Percentiles rank a stretch among this genome's conserved stretches.
Conservation (phyloP, 1,140 invertebrate species). For the Cotesia vestalis region DNA sequence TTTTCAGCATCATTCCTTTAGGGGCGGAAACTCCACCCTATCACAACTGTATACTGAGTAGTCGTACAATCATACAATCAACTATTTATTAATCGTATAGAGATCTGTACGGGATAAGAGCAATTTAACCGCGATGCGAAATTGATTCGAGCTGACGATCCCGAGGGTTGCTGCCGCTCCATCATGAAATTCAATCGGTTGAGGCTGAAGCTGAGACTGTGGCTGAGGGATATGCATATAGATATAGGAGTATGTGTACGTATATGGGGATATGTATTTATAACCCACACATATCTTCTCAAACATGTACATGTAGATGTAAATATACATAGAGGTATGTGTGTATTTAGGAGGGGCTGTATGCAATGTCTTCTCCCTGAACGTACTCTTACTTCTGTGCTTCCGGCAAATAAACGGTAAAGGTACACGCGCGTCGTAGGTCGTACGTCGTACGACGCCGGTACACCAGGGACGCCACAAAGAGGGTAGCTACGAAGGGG, state of each 20-base stretch:
- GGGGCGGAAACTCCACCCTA: no score
- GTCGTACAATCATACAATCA: no score
- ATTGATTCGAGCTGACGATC: conserved; percentile 24
- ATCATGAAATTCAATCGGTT: conserved; percentile 35
- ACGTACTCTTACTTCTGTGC: neutral
- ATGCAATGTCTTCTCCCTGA: conserved; percentile 15
- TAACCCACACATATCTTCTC: neutral
- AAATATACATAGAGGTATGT: no score
- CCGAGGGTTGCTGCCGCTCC: conserved; percentile 17
- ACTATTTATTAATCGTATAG: conserved; percentile 22
- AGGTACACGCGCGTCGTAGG: conserved; percentile 22
- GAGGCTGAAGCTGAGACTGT: neutral
- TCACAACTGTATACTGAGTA: no score
- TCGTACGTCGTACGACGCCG: neutral
- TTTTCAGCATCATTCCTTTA: neutral
- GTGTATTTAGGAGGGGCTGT: neutral
- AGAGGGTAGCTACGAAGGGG: conserved; percentile 36
- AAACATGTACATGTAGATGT: neutral
- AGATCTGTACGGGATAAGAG: conserved; percentile 5
- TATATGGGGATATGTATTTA: neutral
- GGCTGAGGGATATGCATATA: no score
- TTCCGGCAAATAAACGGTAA: conserved; percentile 28
- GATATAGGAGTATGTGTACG: neutral
- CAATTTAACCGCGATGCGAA: conserved; percentile 23
- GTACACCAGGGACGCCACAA: conserved; percentile 37